Conservation (phyloP, 2,113 vertebrate species). For the Pedetes capensis region DNA sequence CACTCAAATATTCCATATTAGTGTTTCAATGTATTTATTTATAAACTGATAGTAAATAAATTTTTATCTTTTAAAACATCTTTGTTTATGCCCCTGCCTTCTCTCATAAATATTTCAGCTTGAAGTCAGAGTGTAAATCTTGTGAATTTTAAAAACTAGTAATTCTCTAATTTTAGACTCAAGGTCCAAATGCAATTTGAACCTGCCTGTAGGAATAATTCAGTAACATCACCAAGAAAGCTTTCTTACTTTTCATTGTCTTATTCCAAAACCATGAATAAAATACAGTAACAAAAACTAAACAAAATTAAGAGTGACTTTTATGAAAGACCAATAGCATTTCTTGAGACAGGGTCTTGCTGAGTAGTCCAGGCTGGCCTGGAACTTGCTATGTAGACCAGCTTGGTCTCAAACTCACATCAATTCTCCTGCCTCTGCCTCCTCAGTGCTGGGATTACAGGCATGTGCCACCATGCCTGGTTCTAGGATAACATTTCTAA, state of each 20-base stretch:
- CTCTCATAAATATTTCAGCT: background rate
- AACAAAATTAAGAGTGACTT: constrained; percentile 1
- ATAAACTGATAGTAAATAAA: constrained; percentile 45
- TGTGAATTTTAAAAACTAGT: background rate
- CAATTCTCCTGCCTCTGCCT: too few species aligned
- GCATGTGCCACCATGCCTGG: too few species aligned
- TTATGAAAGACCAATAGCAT: background rate
- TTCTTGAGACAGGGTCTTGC: too few species aligned
- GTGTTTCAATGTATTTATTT: background rate
- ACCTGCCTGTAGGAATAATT: background rate
- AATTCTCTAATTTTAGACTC: constrained; percentile 39
- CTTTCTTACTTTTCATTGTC: constrained; percentile 3
- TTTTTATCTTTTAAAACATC: background rate
- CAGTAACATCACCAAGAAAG: background rate
- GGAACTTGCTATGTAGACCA: too few species aligned
- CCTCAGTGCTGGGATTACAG: too few species aligned
- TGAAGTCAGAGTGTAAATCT: background rate
- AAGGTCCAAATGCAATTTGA: background rate
- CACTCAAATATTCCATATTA: background rate
- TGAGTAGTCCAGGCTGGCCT: too few species aligned
- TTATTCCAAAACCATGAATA: constrained; percentile 17
- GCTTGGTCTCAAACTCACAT: too few species aligned
- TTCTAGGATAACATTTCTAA: background rate
- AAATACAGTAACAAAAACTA: background rate
- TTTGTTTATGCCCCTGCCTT: background rate